Percentiles rank a stretch among this genome's conserved stretches.
Conservation (phyloP, 2,113 vertebrate genomes). For the Stigmatopora nigra region DNA sequence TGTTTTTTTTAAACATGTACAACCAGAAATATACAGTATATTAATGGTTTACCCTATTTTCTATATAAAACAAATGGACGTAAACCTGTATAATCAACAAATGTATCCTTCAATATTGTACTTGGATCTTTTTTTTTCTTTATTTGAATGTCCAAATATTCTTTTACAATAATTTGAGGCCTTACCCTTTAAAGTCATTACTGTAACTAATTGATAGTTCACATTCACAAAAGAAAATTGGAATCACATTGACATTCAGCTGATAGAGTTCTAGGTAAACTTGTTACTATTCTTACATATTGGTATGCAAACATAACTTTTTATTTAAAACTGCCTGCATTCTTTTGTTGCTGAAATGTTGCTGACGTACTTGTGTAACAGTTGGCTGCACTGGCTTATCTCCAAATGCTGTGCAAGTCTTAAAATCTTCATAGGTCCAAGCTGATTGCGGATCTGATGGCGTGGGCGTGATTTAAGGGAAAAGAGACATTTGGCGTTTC, state of each 20-base stretch:
- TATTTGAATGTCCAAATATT: not conserved
- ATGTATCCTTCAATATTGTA: not conserved
- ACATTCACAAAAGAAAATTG: not conserved
- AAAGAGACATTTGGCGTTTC: constrained; percentile 24
- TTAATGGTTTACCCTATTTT: no score
- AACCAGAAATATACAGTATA: no score
- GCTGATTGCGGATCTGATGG: constrained; percentile 20
- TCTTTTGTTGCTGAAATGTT: constrained; percentile 14
- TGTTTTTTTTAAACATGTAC: no score
- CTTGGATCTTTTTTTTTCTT: not conserved
- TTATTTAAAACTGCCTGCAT: constrained; percentile 33
- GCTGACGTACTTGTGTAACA: constrained; percentile 24
- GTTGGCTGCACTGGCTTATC: constrained; percentile 48
- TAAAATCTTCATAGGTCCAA: constrained; percentile 34
- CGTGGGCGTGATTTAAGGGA: constrained; percentile 24
- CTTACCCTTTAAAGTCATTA: not conserved
- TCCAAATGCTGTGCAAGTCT: constrained; percentile 31
- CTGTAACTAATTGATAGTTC: not conserved
- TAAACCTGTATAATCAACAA: not conserved
- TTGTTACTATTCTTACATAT: not conserved
- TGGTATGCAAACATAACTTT: not conserved
- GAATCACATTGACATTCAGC: not conserved
- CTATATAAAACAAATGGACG: not conserved
- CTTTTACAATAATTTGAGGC: not conserved
- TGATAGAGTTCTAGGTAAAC: not conserved